phyloP scores from a whole-genome alignment of 2,888 invertebrate genomes.

The Drosophila mimica region DNA sequence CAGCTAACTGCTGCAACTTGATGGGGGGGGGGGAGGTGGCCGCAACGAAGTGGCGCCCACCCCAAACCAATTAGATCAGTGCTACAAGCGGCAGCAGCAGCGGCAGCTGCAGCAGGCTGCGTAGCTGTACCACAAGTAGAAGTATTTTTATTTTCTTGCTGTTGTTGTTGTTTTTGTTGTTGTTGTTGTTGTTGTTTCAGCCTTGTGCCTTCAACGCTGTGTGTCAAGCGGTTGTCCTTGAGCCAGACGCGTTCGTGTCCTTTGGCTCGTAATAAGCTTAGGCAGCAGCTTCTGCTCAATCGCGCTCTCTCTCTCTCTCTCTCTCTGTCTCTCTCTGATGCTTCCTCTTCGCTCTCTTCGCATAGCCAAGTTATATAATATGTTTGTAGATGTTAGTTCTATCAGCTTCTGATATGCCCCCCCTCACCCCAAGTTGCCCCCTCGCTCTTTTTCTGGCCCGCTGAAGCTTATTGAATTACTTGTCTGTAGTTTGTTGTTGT shows the following conservation, averaged over 20 bases:
- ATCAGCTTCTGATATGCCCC: constrained; percentile 29
- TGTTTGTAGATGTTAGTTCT: constrained; percentile 52
- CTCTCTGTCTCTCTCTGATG: neutral
- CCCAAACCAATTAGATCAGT: constrained; percentile 1
- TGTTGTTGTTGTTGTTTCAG: neutral
- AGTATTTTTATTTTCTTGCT: neutral
- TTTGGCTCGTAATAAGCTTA: constrained; percentile 58
- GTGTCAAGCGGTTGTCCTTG: constrained; percentile 56
- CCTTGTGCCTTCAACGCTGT: constrained; percentile 3
- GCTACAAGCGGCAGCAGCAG: neutral
- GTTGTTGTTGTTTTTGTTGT: neutral
- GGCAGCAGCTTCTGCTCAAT: constrained; percentile 17
- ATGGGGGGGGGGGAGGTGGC: neutral
- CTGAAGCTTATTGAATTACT: constrained; percentile 59
- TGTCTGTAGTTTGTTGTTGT: constrained; percentile 21
- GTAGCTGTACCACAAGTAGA: neutral
- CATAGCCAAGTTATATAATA: constrained; percentile 51
- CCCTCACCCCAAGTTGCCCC: neutral
- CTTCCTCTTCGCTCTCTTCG: neutral
- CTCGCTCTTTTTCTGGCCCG: constrained; percentile 21
- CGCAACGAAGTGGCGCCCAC: neutral
- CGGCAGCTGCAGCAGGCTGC: neutral
- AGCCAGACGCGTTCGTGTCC: constrained; percentile 51
- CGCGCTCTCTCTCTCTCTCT: neutral
- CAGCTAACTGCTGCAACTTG: neutral